These are phyloP conservation scores for Epinotia ramella DNA, from an alignment of 2,888 invertebrate species.

Conservation along the genomic window DNA sequence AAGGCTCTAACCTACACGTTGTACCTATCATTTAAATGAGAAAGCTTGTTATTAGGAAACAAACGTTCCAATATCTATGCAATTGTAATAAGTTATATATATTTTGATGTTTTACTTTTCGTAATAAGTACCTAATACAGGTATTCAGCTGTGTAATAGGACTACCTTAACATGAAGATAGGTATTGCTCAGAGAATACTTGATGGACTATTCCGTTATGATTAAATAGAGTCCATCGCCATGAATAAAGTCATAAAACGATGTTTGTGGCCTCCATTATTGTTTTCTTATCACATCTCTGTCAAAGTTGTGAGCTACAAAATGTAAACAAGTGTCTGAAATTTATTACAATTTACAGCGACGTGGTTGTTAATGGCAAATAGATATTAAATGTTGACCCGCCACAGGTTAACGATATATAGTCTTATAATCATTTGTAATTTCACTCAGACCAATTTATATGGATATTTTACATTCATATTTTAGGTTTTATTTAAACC, in stretches of 20 bases:
- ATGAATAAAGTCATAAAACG: slow-evolving; percentile 28
- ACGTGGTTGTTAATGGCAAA: slow-evolving; percentile 19
- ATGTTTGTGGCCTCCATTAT: slow-evolving; percentile 26
- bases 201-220: neutral
- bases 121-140: too few species aligned
- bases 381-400: slow-evolving; percentile 9
- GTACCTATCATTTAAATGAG: too few species aligned
- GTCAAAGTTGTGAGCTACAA: slow-evolving; percentile 6
- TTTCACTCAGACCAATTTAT: slow-evolving; percentile 1
- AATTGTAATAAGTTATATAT: too few species aligned
- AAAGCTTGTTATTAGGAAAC: too few species aligned
- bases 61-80: too few species aligned
- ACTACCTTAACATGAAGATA: too few species aligned
- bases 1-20: too few species aligned
- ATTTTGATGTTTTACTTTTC: too few species aligned
- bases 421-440: neutral
- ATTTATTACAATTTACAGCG: slow-evolving; percentile 3
- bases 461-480: too few species aligned
- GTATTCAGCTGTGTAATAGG: too few species aligned
- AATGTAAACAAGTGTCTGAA: slow-evolving; percentile 29
- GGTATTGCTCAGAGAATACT: neutral
- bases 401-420: neutral
- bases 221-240: slow-evolving; percentile 18
- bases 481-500: too few species aligned
- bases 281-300: slow-evolving; percentile 33